Evolutionary conservation across 2,797 vertebrate genomes (phyloP).

Genomic region (Tragopan temminckii): DNA sequence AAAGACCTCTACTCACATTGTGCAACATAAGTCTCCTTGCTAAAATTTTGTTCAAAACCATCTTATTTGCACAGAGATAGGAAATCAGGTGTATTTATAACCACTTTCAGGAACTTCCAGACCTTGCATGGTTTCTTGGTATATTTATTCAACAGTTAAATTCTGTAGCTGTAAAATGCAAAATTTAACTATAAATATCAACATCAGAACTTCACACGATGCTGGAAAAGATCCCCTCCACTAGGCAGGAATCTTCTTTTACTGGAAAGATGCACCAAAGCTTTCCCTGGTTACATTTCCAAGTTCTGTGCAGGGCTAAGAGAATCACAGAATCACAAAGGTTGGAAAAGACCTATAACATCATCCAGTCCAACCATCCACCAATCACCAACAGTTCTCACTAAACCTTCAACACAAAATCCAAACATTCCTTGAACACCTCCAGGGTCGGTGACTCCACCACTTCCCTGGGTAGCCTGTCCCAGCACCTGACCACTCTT

Average conservation of each 20-base stretch:
- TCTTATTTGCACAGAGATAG: not conserved
- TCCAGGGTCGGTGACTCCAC: too few relatives aligned
- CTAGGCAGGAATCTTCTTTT: not conserved
- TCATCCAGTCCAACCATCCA: too few relatives aligned
- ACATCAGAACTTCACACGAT: not conserved
- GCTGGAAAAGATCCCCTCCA: not conserved
- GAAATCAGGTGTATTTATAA: not conserved
- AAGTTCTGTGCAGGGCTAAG: not conserved
- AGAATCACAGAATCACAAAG: too few relatives aligned
- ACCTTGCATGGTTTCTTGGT: not conserved
- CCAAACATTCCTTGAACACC: too few relatives aligned
- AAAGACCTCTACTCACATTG: not conserved
- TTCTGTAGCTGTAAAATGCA: not conserved
- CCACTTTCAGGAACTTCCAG: not conserved
- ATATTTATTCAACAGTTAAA: not conserved
- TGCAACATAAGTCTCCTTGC: not conserved
- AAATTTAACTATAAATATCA: not conserved
- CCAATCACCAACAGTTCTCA: too few relatives aligned
- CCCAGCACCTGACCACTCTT: too few relatives aligned
- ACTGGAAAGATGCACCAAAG: not conserved
- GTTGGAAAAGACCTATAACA: too few relatives aligned
- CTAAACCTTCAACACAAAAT: too few relatives aligned
- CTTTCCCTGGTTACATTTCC: not conserved
- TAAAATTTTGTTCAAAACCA: not conserved
- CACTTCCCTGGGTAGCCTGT: too few relatives aligned